Percentiles rank a stretch among this genome's conserved stretches.
phyloP scores from a whole-genome alignment of 2,113 vertebrate genomes.

The Marmota monax region DNA sequence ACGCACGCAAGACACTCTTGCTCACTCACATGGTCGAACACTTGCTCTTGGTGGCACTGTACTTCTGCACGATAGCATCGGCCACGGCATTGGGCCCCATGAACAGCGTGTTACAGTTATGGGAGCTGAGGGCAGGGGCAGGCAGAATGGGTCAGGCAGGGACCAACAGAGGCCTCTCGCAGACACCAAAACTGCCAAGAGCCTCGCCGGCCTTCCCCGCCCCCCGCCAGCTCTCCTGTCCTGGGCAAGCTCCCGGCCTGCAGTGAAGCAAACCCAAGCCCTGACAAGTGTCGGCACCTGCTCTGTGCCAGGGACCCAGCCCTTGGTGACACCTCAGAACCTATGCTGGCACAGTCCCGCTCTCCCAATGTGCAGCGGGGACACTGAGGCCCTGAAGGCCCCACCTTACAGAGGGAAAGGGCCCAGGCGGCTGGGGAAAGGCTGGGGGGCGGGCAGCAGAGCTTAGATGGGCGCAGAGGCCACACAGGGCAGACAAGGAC shows the following conservation, averaged over 20 bases:
- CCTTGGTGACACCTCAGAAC: no score
- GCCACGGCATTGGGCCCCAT: slow-evolving; percentile 96
- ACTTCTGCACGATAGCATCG: slow-evolving; percentile 96
- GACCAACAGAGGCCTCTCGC: accelerated
- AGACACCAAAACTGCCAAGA: neutral
- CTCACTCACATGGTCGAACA: slow-evolving; percentile 95
- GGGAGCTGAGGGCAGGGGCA: slow-evolving; percentile 88
- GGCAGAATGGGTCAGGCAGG: neutral
- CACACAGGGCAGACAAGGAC: slow-evolving; percentile 79
- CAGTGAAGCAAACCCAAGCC: accelerated
- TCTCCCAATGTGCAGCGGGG: neutral
- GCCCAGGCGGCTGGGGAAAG: no score
- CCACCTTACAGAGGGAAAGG: neutral
- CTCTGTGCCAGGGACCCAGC: neutral
- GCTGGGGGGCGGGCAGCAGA: no score
- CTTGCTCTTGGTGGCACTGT: slow-evolving; percentile 97
- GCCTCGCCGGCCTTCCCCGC: neutral
- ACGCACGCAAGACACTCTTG: accelerated
- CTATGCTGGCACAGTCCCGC: accelerated
- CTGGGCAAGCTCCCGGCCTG: accelerated
- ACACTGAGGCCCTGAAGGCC: neutral
- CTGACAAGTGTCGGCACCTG: accelerated
- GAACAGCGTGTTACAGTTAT: slow-evolving; percentile 98
- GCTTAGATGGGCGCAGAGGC: neutral
- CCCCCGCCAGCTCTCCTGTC: no score